These are phyloP conservation scores for Chlamydotis undulata DNA, from an alignment of 2,113 vertebrate genomes.

Conservation along the genomic window DNA sequence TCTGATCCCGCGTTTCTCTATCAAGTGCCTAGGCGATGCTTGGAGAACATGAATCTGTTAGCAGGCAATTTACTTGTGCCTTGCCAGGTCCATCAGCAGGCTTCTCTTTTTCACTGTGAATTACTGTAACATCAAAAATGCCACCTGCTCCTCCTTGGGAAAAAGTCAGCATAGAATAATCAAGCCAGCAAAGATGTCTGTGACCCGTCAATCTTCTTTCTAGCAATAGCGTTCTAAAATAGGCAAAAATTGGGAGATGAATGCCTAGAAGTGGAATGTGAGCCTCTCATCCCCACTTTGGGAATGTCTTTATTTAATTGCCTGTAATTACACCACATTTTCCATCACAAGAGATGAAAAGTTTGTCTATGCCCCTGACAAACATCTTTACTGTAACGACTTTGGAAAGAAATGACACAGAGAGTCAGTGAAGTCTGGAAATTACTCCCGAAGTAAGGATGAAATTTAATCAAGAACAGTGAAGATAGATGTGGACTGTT, in stretches of 20 bases:
- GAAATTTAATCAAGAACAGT: neutral
- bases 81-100: neutral
- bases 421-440: neutral
- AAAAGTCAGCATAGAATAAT: neutral
- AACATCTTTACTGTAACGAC: neutral
- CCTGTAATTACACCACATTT: neutral
- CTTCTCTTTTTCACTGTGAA: constrained; percentile 10
- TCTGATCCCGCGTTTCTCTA: neutral
- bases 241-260: neutral
- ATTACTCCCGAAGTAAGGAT: neutral
- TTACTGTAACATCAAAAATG: constrained; percentile 5
- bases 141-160: constrained; percentile 46
- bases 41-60: constrained; percentile 36
- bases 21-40: neutral
- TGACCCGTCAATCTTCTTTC: neutral
- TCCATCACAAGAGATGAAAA: constrained; percentile 21
- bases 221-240: neutral
- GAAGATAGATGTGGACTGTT: neutral
- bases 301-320: neutral
- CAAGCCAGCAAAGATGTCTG: neutral
- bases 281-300: neutral
- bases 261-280: neutral
- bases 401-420: neutral
- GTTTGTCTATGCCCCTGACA: neutral
- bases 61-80: constrained; percentile 1